phyloP scores from a whole-genome alignment of 2,113 vertebrate species.

The Morone saxatilis region DNA sequence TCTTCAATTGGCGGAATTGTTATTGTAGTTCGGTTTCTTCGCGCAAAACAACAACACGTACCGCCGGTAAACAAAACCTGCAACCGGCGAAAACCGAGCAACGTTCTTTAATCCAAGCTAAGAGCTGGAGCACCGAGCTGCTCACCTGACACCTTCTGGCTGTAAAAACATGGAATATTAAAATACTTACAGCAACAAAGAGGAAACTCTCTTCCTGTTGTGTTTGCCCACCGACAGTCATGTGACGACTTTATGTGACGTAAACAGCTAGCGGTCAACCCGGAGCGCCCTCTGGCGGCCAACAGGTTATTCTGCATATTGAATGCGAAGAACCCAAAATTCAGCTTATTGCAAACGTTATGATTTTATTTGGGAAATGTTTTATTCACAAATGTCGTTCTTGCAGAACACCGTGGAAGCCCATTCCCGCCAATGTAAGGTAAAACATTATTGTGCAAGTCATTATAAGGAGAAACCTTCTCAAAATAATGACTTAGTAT shows the following conservation, averaged over 20 bases:
- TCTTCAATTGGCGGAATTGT: background rate
- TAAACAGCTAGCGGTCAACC: accelerated
- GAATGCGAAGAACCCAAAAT: background rate
- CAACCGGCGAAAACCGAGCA: background rate
- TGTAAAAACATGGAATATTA: background rate
- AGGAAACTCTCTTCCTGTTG: conserved; percentile 57
- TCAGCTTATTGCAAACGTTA: too few relatives aligned
- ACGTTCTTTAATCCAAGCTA: background rate
- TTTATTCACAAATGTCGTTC: too few relatives aligned
- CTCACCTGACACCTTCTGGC: background rate
- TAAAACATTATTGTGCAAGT: too few relatives aligned
- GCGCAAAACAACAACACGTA: background rate
- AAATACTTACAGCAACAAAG: background rate
- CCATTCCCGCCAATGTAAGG: too few relatives aligned
- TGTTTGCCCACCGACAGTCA: conserved; percentile 43
- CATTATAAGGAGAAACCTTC: too few relatives aligned
- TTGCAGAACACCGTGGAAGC: too few relatives aligned
- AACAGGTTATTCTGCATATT: background rate
- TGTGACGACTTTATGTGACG: conserved; percentile 42
- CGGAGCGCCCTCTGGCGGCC: conserved; percentile 13
- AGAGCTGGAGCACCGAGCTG: background rate
- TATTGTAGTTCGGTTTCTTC: background rate
- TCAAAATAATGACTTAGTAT: too few relatives aligned
- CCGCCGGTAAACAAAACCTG: background rate
- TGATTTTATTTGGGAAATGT: too few relatives aligned